A percentile compares a stretch with the other conserved stretches of the same genome.
Conservation (phyloP, 2,888 invertebrate genomes). For the Apoda limacodes region DNA sequence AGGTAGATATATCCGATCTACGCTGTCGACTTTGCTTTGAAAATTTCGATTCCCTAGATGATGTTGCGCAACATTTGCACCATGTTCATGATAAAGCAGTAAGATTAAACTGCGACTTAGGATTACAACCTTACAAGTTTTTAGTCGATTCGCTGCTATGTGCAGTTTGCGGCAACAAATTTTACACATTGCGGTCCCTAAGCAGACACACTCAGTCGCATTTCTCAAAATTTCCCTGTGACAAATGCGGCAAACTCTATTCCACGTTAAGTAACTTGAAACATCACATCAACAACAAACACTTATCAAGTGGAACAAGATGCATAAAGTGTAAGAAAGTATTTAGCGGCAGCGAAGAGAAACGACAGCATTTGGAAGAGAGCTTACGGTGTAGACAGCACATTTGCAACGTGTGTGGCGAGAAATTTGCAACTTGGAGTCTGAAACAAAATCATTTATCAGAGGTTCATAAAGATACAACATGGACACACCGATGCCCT, state of each 20-base stretch:
- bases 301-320: too few relatives aligned
- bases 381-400: slow-evolving; percentile 13
- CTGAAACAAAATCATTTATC: slow-evolving; percentile 22
- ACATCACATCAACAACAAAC: too few relatives aligned
- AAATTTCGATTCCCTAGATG: slow-evolving; percentile 25
- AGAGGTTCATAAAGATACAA: slow-evolving; percentile 21
- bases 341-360: slow-evolving; percentile 16
- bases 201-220: slow-evolving; percentile 13
- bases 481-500: slow-evolving; percentile 21
- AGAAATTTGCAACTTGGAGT: slow-evolving; percentile 12
- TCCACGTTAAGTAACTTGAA: too few relatives aligned
- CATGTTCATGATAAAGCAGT: slow-evolving; percentile 15
- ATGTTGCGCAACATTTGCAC: slow-evolving; percentile 25
- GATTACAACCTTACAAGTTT: slow-evolving; percentile 23
- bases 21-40: slow-evolving; percentile 17
- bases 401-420: slow-evolving; percentile 10
- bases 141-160: slow-evolving; percentile 26
- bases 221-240: too few relatives aligned
- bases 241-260: slow-evolving; percentile 10
- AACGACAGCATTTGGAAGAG: slow-evolving; percentile 18
- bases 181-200: slow-evolving; percentile 12
- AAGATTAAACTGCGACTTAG: slow-evolving; percentile 18
- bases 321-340: slow-evolving; percentile 20
- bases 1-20: slow-evolving; percentile 15
- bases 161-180: slow-evolving; percentile 19